Evolutionary conservation across 2,797 vertebrate genomes (phyloP), one percentile per base, ranked within the genome.

Genomic region (Aplochiton taeniatus): DNA sequence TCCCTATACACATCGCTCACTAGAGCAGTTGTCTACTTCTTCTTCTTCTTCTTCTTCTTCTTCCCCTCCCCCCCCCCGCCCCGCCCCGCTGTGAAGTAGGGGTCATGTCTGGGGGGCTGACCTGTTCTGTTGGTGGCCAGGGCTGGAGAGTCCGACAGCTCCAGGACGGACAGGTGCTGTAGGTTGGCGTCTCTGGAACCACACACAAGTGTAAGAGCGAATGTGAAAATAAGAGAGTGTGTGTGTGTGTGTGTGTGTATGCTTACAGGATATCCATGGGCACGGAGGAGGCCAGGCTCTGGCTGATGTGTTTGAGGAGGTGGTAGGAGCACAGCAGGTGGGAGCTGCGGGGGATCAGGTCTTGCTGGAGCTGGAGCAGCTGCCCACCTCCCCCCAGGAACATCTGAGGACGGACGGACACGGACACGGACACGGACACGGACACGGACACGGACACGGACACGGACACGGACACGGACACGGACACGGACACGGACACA

Each of bases 261-360:
- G 90, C 96, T 94, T 77, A 99, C 97, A 98, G 85, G 0, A 91
- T 93, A 77, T 98, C 95, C 1, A 97, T 44, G 0, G 96, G 94
- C 50, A 98, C 83, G 0, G 93, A 86, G 0, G 93, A 93, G 3
- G 95, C 90, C 61, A 96, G 81, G 61, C 91, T 90, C 78, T 94
- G 94, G 60, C 93, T 95, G 0, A 93, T 88, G 90, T 94, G 95
- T 55, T 91, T 92, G 51, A 98, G 93, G 68, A 98, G 87, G 76
- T 94, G 87, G 72, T 98, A 99, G 0, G 94, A 97, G 11, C 93
- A 92, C 11, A 98, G 92, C 8, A 98, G 91, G 63, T 93, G 93
- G 46, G 94, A 94, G 4, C 91, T 95, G 1, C 95, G 94, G 61
- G 96, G 95, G 19, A 98, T 92, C 63, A 98, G 82, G 69, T 98